These are phyloP conservation scores for Orbicella faveolata DNA, from an alignment of 64 coral and sea anemone genomes.

Conservation along the genomic window DNA sequence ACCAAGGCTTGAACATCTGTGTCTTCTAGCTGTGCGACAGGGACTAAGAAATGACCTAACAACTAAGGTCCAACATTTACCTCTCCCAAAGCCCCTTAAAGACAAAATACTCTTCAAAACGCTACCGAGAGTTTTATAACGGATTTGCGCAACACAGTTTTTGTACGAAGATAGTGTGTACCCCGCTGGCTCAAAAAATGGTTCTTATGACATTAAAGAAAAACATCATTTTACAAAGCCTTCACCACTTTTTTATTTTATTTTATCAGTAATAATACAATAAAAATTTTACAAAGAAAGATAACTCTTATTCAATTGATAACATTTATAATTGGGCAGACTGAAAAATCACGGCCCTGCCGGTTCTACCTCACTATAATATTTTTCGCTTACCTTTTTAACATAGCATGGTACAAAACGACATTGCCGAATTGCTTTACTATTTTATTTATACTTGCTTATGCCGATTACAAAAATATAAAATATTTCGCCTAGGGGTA, in stretches of 20 bases:
- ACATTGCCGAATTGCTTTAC: neutral
- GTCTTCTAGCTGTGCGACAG: slow-evolving; percentile 53
- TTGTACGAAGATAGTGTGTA: neutral
- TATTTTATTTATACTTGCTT: neutral
- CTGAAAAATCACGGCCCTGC: neutral
- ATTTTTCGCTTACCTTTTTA: neutral
- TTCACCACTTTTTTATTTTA: too few relatives aligned
- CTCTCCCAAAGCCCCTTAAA: slow-evolving; percentile 29
- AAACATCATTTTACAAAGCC: too few relatives aligned
- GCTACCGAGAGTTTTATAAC: slow-evolving; percentile 8
- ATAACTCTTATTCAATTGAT: neutral
- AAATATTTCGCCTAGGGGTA: neutral
- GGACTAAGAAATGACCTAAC: slow-evolving; percentile 12
- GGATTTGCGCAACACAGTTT: neutral
- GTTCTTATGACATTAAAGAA: too few relatives aligned
- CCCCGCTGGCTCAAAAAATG: too few relatives aligned
- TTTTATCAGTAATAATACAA: too few relatives aligned
- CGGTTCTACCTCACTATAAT: neutral
- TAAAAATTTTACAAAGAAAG: neutral
- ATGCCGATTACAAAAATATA: neutral
- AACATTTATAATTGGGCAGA: neutral
- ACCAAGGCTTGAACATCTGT: slow-evolving; percentile 33
- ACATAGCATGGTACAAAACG: neutral
- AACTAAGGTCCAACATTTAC: neutral
- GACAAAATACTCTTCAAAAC: slow-evolving; percentile 62